A percentile compares a stretch with the other conserved stretches of the same genome.
Evolutionary conservation across 2,113 vertebrate species (phyloP).

Genomic region (Shinisaurus crocodilurus): DNA sequence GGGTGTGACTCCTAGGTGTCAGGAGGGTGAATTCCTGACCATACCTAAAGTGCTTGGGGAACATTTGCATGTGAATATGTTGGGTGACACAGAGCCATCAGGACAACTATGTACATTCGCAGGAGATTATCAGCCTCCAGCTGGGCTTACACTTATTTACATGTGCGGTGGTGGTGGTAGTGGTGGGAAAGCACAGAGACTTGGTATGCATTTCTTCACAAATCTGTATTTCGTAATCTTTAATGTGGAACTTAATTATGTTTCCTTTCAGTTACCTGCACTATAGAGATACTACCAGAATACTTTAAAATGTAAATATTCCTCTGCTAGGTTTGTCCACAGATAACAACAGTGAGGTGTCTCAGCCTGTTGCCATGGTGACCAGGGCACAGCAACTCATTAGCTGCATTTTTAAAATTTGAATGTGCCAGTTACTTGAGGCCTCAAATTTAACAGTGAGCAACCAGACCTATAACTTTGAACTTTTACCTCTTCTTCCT

Average conservation of each 20-base stretch:
- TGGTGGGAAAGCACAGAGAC: no score
- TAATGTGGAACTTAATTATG: background rate
- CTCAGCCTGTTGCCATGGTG: background rate
- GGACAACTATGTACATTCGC: no score
- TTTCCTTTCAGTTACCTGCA: background rate
- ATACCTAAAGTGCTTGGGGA: no score
- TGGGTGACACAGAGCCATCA: no score
- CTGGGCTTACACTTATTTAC: no score
- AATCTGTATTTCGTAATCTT: background rate
- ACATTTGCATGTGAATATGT: no score
- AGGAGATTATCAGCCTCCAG: no score
- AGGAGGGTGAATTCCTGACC: no score
- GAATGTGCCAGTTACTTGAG: background rate
- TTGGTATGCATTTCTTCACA: no score
- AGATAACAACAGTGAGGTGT: background rate
- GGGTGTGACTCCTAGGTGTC: no score
- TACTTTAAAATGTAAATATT: constrained; percentile 11
- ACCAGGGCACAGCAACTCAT: constrained; percentile 62
- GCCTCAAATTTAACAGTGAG: background rate
- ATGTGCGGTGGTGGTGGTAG: no score
- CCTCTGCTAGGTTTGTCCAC: background rate
- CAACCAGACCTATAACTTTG: constrained; percentile 27
- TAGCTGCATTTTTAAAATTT: constrained; percentile 61
- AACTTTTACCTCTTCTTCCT: background rate
- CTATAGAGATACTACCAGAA: background rate